Conservation (phyloP, 2,113 vertebrate species). For the Porphyrio hochstetteri region DNA sequence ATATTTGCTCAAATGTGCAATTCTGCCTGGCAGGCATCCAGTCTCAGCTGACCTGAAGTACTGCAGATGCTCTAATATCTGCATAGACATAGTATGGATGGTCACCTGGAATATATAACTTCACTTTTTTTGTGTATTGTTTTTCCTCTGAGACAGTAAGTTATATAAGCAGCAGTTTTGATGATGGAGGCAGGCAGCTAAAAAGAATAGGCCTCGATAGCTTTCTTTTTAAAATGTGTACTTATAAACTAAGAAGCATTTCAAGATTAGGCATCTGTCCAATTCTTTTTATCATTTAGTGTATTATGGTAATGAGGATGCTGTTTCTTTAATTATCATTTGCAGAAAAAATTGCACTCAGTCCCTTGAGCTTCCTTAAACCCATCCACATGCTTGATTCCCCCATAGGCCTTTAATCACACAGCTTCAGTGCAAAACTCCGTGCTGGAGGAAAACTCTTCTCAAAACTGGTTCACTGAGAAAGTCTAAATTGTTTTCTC, state of each 20-base stretch:
- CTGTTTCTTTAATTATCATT: slow-evolving; percentile 63
- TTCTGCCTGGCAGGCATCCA: not conserved
- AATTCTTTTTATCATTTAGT: slow-evolving; percentile 66
- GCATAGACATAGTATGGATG: not conserved
- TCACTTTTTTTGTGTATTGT: not conserved
- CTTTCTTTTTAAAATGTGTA: slow-evolving; percentile 19
- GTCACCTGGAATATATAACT: not conserved
- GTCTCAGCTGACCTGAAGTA: not conserved
- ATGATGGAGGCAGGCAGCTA: not conserved
- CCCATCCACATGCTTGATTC: slow-evolving; percentile 24
- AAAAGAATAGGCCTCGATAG: slow-evolving; percentile 7
- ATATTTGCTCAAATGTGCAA: not conserved
- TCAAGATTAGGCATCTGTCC: slow-evolving; percentile 65
- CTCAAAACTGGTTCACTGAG: slow-evolving; percentile 53
- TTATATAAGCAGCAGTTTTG: not conserved
- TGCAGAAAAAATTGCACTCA: slow-evolving; percentile 42
- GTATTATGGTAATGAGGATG: slow-evolving; percentile 59
- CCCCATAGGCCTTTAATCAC: slow-evolving; percentile 55
- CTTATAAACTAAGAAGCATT: slow-evolving; percentile 60
- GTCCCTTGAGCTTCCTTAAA: slow-evolving; percentile 67
- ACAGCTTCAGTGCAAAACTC: not conserved
- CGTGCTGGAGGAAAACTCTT: not conserved
- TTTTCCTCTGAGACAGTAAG: not conserved
- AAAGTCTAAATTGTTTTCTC: slow-evolving; percentile 23
- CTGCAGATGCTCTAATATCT: not conserved